Evolutionary conservation across 2,113 vertebrate genomes (phyloP).

Genomic region (Beaufortia kweichowensis): DNA sequence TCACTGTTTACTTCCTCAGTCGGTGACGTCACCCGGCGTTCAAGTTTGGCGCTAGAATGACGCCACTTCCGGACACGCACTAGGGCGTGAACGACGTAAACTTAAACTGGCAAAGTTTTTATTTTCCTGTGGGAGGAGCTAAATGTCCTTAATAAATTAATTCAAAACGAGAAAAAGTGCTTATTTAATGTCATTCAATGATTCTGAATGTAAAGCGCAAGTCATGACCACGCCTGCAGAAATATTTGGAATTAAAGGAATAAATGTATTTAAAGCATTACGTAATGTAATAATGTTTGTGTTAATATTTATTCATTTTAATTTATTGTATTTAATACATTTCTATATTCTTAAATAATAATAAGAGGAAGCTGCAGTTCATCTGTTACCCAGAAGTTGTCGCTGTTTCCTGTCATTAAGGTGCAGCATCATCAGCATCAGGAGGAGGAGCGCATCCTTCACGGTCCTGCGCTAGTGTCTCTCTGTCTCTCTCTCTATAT

Average conservation of each 20-base stretch:
- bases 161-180: too few species aligned
- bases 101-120: background rate
- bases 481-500: too few species aligned
- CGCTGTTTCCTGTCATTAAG: background rate
- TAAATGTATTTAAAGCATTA: too few species aligned
- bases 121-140: too few species aligned
- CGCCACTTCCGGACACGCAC: constrained; percentile 48
- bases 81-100: too few species aligned
- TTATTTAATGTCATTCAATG: too few species aligned
- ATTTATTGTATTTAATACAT: background rate
- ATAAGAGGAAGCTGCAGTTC: background rate
- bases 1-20: constrained; percentile 15
- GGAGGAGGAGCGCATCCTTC: constrained; percentile 11
- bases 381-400: background rate
- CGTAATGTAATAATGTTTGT: background rate
- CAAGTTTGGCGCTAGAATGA: constrained; percentile 45
- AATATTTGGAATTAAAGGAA: too few species aligned
- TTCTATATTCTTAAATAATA: background rate
- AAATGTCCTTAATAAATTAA: too few species aligned
- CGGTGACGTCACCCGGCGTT: constrained; percentile 9
- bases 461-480: constrained; percentile 24
- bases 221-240: too few species aligned
- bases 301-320: background rate
- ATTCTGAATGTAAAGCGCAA: too few species aligned
- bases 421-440: constrained; percentile 33